Base-by-base conservation (phyloP, 23 tunicate species). In the Trididemnum miniatum region DNA sequence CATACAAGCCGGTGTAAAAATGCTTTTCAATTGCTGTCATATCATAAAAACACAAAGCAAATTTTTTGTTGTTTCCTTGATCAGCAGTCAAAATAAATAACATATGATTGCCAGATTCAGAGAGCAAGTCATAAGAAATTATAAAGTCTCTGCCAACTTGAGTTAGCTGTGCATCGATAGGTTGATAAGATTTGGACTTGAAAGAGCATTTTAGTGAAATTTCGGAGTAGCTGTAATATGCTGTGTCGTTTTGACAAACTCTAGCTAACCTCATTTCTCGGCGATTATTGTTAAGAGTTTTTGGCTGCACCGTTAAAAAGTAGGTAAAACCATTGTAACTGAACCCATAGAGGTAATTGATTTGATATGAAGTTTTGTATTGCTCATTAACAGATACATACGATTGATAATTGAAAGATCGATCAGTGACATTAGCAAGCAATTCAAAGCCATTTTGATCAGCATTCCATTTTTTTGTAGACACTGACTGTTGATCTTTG, bases 261-360 rank as follows among this genome's bases (percentile, higher is more conserved):
- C 89, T 72, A 30, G 80, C 79, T 20, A 90, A 49, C 12, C 89
- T 80, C 2, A 85, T 76, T 65, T 80, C 83, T 0, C 20, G 28
- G 12, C 51, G 35, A 18, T 63, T 44, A 0, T 65, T 35, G 27
- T 64, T 36, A 27, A 81, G 34, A 35, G 76, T 51, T 51, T 80
- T 90, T 32, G 35, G 79, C 52, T 90, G 96, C 5, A 38, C 75
- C 0, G 96, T 84, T 3, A 90, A 69, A 80, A 90, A 90, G 65
- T 90, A 90, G 9, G 89, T 65, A 50, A 80, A 90, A 15, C 83
- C 86, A 85, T 84, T 85, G 82, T 85, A 51, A 27, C 81, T 78
- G 40, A 90, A 90, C 1, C 65, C 96, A 65, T 84, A 90, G 0
- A 84, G 24, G 51, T 90, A 90, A 0, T 76, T 28, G 9, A 90